Conservation (phyloP, 1,140 invertebrate genomes). For the Mesaphorura yosii region DNA sequence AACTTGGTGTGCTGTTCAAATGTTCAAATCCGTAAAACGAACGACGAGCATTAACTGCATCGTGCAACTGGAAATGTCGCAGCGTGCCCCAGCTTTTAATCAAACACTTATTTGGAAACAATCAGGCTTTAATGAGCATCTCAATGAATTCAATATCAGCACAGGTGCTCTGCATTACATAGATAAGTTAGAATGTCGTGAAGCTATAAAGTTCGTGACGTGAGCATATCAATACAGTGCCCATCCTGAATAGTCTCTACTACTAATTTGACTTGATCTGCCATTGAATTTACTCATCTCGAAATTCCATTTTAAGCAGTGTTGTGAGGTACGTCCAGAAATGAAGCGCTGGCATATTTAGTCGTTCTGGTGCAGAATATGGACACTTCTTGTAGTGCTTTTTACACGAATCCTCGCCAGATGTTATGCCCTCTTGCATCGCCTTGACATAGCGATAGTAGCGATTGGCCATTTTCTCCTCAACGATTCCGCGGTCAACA, state of each 20-base stretch:
- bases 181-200: too few relatives aligned
- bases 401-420: slow-evolving; percentile 20
- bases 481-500: slow-evolving; percentile 27
- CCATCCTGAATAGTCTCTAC: too few relatives aligned
- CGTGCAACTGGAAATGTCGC: too few relatives aligned
- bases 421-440: slow-evolving; percentile 28
- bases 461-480: slow-evolving; percentile 24
- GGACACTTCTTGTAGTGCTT: slow-evolving; percentile 26
- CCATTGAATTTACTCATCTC: slow-evolving; percentile 31
- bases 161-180: too few relatives aligned
- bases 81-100: too few relatives aligned
- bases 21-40: too few relatives aligned
- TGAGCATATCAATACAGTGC: neutral
- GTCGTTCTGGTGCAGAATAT: slow-evolving; percentile 26
- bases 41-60: too few relatives aligned
- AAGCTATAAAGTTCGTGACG: neutral
- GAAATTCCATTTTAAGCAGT: slow-evolving; percentile 28
- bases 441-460: slow-evolving; percentile 31
- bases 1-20: too few relatives aligned
- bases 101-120: too few relatives aligned
- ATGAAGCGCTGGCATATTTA: slow-evolving; percentile 29
- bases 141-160: too few relatives aligned
- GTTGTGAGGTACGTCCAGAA: slow-evolving; percentile 31
- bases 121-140: too few relatives aligned
- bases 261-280: too few relatives aligned